Evolutionary conservation across 2,888 invertebrate species (phyloP), one percentile per base, ranked within the genome.

Genomic region (Chymomyza fuscimana): DNA sequence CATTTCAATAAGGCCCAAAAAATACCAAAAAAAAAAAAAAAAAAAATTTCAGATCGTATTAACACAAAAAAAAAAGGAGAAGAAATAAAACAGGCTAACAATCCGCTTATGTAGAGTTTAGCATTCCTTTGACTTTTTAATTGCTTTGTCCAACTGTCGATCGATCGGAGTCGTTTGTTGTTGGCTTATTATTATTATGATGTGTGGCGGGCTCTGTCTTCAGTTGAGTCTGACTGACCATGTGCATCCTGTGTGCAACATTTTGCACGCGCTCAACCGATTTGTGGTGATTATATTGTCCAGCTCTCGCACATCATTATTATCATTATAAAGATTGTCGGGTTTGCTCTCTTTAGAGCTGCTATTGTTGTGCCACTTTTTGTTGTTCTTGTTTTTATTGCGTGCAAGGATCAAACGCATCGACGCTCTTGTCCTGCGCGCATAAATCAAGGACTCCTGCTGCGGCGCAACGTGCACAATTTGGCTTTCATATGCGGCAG

Each of bases 381-480:
- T 50, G 51, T 36, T 61, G n/a, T 63, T 51, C 61, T 67, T 59
- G 46, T 67, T 72, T 69, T 77, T 78, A 84, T 84, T 81, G 81
- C 85, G 77, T 81, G 73, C 78, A 54, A 84, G 85, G 81, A 86
- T 86, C 85, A 87, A 86, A 87, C 32, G 81, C 76, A 76, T 69
- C 63, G 69, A 46, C 40, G 50, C 25, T 46, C 32, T 46, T 64
- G 40, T 46, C 40, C 40, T 46, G 40, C 40, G 81, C 74, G 73
- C 77, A 86, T 86, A 84, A 81, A 87, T 88, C 84, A 81, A 82
- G 87, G 74, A 81, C 80, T 73, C 88, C 89, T 82, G 89, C 89
- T 84, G 89, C 59, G 86, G 22, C 62, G 73, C 79, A 77, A 77
- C 80, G 80, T 84, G 81, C 82, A 88, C 78, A 79, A 77, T 79